Percentiles rank a stretch among this genome's conserved stretches.
Evolutionary conservation across 2,113 vertebrate genomes (phyloP).

Genomic region (Harpagus bidentatus): DNA sequence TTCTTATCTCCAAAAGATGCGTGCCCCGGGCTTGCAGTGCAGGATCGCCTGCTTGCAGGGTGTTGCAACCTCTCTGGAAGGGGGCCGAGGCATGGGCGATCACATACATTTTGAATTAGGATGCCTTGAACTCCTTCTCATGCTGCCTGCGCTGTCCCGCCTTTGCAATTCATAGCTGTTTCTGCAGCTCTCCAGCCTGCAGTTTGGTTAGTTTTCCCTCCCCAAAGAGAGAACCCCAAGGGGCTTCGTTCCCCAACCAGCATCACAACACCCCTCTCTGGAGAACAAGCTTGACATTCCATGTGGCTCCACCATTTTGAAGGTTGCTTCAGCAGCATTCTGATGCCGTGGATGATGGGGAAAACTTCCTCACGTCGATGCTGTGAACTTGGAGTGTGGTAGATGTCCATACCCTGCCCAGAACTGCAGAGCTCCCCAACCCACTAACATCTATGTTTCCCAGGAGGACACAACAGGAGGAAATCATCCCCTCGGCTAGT

Average conservation of each 20-base stretch:
- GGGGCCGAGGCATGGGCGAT: neutral
- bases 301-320: accelerated
- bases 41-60: neutral
- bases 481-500: neutral
- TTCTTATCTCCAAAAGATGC: neutral
- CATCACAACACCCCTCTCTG: neutral
- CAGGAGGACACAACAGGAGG: neutral
- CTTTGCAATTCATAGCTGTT: neutral
- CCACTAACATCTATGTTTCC: accelerated
- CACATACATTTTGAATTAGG: neutral
- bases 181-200: neutral
- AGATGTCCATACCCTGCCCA: neutral
- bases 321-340: neutral
- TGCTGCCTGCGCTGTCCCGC: accelerated
- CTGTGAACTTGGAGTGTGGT: neutral
- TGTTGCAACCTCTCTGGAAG: neutral
- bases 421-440: neutral
- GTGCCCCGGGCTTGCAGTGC: accelerated
- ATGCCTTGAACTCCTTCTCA: neutral
- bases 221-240: neutral
- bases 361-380: neutral
- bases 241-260: neutral
- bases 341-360: neutral
- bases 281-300: neutral
- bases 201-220: neutral